Conservation (phyloP, 2,888 invertebrate genomes). For the Pollenia angustigena region DNA sequence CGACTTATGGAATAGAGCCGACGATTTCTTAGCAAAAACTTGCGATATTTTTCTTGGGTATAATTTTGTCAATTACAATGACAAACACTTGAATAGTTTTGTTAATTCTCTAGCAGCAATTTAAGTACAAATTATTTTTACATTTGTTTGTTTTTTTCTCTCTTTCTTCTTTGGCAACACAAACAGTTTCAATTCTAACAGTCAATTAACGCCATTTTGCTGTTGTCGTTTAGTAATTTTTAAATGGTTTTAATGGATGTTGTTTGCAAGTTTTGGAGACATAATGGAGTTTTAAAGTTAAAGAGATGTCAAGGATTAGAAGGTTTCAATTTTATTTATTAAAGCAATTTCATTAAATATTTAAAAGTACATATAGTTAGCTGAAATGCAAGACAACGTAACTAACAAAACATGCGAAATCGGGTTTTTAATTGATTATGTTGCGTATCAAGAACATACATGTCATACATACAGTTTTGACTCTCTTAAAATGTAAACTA, state of each 20-base stretch:
- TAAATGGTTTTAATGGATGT: constrained; percentile 41
- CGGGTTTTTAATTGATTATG: too few relatives aligned
- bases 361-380: too few relatives aligned
- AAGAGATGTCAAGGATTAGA: not conserved
- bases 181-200: constrained; percentile 51
- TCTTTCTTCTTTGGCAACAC: not conserved
- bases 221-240: constrained; percentile 52
- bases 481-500: too few relatives aligned
- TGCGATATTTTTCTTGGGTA: constrained; percentile 39
- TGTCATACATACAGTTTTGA: too few relatives aligned
- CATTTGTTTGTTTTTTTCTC: not conserved
- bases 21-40: not conserved
- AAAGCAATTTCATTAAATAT: too few relatives aligned
- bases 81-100: constrained; percentile 63
- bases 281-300: constrained; percentile 13
- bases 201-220: constrained; percentile 64
- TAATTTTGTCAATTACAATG: constrained; percentile 64
- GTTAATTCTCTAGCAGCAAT: constrained; percentile 55
- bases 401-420: too few relatives aligned
- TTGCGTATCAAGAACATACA: too few relatives aligned
- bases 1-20: constrained; percentile 23
- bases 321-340: too few relatives aligned
- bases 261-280: constrained; percentile 18
- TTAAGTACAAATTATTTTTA: constrained; percentile 65
- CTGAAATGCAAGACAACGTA: too few relatives aligned